phyloP scores from a whole-genome alignment of 2,888 invertebrate genomes.

The Pteria penguin region DNA sequence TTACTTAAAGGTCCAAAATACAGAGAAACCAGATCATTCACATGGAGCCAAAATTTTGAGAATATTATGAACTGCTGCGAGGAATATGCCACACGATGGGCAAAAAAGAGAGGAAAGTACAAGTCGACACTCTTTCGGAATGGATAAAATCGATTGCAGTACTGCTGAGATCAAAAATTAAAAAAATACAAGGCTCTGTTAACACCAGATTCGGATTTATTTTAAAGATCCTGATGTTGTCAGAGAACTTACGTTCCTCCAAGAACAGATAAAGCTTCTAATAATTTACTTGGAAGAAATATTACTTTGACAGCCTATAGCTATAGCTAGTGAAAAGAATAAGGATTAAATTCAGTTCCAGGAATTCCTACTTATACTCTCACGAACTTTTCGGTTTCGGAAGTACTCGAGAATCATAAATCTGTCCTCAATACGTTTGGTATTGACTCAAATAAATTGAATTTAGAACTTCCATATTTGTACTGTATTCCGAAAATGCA shows the following conservation, averaged over 20 bases:
- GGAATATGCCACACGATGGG: neutral
- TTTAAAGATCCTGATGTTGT: neutral
- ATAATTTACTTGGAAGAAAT: neutral
- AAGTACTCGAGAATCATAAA: neutral
- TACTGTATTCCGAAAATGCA: neutral
- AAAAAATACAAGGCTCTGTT: neutral
- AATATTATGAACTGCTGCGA: neutral
- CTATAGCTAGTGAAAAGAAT: no score
- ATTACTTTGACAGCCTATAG: neutral
- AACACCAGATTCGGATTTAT: neutral
- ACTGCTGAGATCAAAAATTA: neutral
- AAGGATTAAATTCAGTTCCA: neutral
- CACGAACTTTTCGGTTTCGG: neutral
- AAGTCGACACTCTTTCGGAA: neutral
- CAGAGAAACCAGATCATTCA: neutral
- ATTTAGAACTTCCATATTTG: neutral
- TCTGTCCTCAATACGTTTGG: neutral
- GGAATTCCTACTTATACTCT: neutral
- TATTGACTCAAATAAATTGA: neutral
- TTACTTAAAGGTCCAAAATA: neutral
- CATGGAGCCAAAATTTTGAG: neutral
- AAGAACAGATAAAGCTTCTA: neutral
- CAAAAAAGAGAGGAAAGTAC: neutral
- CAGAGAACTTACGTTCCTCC: neutral
- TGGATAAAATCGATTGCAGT: neutral